Evolutionary conservation across 2,797 vertebrate genomes (phyloP), one percentile per base, ranked within the genome.

Genomic region (Megaceryle alcyon): DNA sequence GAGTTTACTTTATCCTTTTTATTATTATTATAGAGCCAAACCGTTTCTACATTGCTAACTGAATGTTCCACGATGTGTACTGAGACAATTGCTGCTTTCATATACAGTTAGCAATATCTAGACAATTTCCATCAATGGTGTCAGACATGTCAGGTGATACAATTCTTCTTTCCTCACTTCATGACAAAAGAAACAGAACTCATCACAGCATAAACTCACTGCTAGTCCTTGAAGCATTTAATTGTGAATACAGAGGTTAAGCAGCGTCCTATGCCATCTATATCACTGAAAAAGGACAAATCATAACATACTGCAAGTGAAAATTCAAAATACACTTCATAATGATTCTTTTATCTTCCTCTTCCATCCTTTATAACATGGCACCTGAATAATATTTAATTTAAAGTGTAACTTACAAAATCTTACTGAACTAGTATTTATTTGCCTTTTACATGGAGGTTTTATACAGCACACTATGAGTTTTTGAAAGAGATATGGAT

Each of bases 101-200:
- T 25, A 85, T 33, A 87, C 41, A 83, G 37, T 29, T 75, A 60
- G 31, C 20, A 60, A 15, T 23, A 90, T 57, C 83, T 88, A 43
- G 23, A 68, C 41, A 86, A 85, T 53, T 92, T 68, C 85, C 37
- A 69, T 72, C 71, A 78, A 1, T 21, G 61, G n/a, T 59, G 63
- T 93, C 70, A 94, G 51, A 76, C 43, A 60, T n/a, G 5, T 78
- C 79, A 96, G n/a, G 88, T 64, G 69, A 82, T 0, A 72, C 29
- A 86, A 46, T 25, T 71, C 14, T 12, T 59, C 61, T 20, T 37
- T 22, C 14, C 13, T 83, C 76, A 48, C 77, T 93, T 91, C 51
- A 48, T 3, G 5, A 88, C 71, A 96, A 69, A 84, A 86, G 75
- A 51, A 94, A 87, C 14, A 79, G 57, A 59, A 79, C 83, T 94